Conservation (phyloP, 2,113 vertebrate genomes). For the Cyanoramphus novaezelandiae region DNA sequence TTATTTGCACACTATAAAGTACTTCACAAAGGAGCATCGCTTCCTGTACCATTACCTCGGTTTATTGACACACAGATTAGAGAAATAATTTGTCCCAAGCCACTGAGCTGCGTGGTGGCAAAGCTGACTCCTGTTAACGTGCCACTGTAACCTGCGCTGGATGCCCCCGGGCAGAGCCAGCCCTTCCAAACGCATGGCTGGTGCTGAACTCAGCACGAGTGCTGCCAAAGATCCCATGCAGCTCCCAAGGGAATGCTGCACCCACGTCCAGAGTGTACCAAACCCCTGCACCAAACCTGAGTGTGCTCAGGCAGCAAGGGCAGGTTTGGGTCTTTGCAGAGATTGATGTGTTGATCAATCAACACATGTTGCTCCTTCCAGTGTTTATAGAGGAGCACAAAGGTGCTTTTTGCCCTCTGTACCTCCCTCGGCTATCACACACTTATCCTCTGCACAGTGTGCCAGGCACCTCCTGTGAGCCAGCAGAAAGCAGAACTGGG, state of each 20-base stretch:
- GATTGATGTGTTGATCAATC: background rate
- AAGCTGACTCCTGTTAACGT: accelerated
- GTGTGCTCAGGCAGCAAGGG: background rate
- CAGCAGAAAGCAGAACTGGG: background rate
- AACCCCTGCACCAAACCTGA: background rate
- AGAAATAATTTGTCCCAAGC: background rate
- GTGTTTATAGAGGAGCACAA: background rate
- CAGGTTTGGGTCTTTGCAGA: background rate
- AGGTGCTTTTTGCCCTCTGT: no score
- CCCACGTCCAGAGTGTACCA: accelerated
- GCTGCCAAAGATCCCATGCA: background rate
- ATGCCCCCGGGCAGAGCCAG: background rate
- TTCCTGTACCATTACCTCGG: background rate
- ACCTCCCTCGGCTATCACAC: accelerated
- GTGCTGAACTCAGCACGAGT: accelerated
- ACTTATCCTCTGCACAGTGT: accelerated
- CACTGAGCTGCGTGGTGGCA: background rate
- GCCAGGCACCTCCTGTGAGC: background rate
- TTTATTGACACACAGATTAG: background rate
- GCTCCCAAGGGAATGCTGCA: background rate
- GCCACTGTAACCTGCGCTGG: accelerated
- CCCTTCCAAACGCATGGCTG: accelerated
- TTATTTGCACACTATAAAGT: background rate
- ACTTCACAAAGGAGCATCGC: background rate
- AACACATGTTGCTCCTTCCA: background rate